Base-by-base conservation (phyloP, 2,888 invertebrate genomes). In the Lasius platythorax region DNA sequence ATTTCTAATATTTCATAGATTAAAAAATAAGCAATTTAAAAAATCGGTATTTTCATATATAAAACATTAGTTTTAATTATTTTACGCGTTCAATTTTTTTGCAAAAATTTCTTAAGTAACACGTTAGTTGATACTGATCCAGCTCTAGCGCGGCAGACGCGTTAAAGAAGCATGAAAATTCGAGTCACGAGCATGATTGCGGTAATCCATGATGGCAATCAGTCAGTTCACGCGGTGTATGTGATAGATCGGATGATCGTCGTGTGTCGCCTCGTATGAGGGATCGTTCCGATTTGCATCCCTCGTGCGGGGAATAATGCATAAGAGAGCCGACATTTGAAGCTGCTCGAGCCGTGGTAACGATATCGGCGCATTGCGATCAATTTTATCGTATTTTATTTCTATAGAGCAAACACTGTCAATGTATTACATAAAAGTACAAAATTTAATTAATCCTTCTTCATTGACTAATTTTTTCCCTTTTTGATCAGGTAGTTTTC, bases 231-330 rank as follows among this genome's bases (percentile, higher is more conserved):
- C 86, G 61, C 79, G 82, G 72, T 83, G 85, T 88, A 89, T 86
- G 87, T 84, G 89, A 84, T 90, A 88, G 92, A 93, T 92, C 92
- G 90, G 88, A 89, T 89, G 89, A 76, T 67, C 76, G 85, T 70
- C 83, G 74, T 85, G 84, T 75, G 87, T 86, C 88, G 83, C 82
- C 70, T 83, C 82, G 85, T 79, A 85, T 91, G 91, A 93, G 90
- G 91, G 93, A 94, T 94, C 91, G 91, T 79, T 81, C 79, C 87
- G 90, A 94, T 94, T 93, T 94, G 92, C 94, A 93, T 94, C 88
- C 88, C 90, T 87, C 94, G 94, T 93, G 94, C 91, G 88, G 81
- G 87, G 94, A 94, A 94, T 94, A 93, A 91, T 87, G 87, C 84
- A 91, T 91, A 89, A 68, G 83, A 61, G 67, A 67, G 67, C 43